Base-by-base conservation (phyloP, 2,888 invertebrate species). In the Protophormia terraenovae region DNA sequence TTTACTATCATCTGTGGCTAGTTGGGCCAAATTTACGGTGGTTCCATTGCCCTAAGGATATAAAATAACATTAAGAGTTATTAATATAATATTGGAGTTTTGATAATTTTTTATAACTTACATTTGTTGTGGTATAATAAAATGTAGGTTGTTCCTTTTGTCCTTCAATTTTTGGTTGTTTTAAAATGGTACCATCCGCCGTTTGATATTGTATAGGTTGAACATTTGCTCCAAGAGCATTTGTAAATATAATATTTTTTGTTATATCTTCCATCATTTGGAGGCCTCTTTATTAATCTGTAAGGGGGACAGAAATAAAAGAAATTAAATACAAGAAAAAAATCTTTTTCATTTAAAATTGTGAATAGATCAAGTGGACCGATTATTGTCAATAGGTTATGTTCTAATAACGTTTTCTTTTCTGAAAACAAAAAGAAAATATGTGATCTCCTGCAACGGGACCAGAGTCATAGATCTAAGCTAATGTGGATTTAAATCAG, bases 21-120 rank as follows among this genome's bases (percentile, higher is more conserved):
- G 90, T 90, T 96, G 96, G 1, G 95, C 95, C 92, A 96, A 94
- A 91, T 96, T 96, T 0, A 96, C 95, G 27, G 95, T 95, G 22
- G 94, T 95, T 1, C 93, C 93, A 64, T 93, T 93, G n/a, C 93
- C 93, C 84, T 93, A 86, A 3, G 72, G 10, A 32, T 6, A 55
- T 19, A 73, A 16, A 14, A 47, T 67, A 22, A 50, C n/a, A n/a
- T n/a, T n/a, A n/a, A n/a, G n/a, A 50, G 12, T 1, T 19, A 50
- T 4, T 32, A 60, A 35, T 47, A 8, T 29, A 27, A 32, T 12
- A 66, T 47, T 22, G 5, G 41, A 35, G n/a, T 8, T 53, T n/a
- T 32, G 6, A 19, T 14, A 53, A 2, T 24, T 16, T 55, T 38
- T 1, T 47, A 53, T 29, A n/a, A 86, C 89, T 90, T 87, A 91